Evolutionary conservation across 2,797 vertebrate species (phyloP), one percentile per base, ranked within the genome.

Genomic region (Fratercula arctica): DNA sequence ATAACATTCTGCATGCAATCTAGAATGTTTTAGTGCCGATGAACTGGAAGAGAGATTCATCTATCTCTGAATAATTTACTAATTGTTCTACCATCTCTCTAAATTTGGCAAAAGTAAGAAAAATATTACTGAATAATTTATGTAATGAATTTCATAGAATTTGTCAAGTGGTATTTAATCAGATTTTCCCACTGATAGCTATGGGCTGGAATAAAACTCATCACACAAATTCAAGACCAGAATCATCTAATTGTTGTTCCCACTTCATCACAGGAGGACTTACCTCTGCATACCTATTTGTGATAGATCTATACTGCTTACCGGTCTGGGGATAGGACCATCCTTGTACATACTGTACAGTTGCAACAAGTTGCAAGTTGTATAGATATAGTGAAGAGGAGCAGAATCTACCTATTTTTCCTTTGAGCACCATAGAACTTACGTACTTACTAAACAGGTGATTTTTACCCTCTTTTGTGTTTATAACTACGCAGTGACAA

Each of bases 121-220:
- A 93, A 94, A 74, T 89, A 89, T 35, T 85, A 39, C 48, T 80
- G 86, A 89, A 93, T 90, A 80, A 87, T 92, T 74, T 82, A 90
- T 50, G 12, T 16, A 79, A 73, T 63, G 23, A 89, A 70, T 89
- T 87, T 89, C 5, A 48, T n/a, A 60, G 35, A 92, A 56, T 33
- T 93, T 56, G 6, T 80, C 19, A 80, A 90, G 39, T 54, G 69
- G 25, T 72, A 72, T 61, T 96, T 87, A 87, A 89, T 69, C 16
- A 73, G 37, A 54, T 85, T 96, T 76, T 14, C 33, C 82, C 72
- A 28, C 5, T 16, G 43, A 73, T 53, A 72, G 5, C 33, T 90
- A 5, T 54, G 54, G 35, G 17, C 46, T 70, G 41, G 43, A 77
- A 63, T 76, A 87, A 92, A 82, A 41, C 16, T 70, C 10, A 16